phyloP scores from a whole-genome alignment of 2,113 vertebrate species.

The Dasyurus viverrinus region DNA sequence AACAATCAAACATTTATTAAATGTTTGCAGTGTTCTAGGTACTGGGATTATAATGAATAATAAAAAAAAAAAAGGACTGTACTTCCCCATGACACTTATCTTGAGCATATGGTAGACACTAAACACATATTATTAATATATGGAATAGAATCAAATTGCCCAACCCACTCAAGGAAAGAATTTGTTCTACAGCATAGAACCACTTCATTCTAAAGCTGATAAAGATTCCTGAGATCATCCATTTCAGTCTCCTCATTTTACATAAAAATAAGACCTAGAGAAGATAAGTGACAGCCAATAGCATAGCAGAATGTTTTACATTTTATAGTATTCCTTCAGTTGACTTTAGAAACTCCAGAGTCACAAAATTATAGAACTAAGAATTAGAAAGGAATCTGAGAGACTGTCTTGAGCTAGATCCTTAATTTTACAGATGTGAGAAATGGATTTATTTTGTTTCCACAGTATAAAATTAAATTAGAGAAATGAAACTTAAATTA shows the following conservation, averaged over 20 bases:
- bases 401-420: background rate
- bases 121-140: background rate
- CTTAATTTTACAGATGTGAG: background rate
- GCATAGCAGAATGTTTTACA: background rate
- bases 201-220: background rate
- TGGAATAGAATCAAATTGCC: background rate
- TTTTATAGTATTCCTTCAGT: background rate
- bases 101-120: background rate
- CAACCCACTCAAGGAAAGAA: background rate
- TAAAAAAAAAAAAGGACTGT: background rate
- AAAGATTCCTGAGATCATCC: background rate
- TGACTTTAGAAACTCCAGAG: background rate
- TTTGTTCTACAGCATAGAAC: background rate
- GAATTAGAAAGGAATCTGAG: background rate
- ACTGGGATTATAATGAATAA: background rate
- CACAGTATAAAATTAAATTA: too few relatives aligned
- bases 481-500: too few relatives aligned
- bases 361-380: background rate
- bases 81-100: background rate
- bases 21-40: background rate
- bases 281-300: background rate
- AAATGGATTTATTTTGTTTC: too few relatives aligned
- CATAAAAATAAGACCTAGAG: background rate
- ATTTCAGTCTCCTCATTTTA: background rate
- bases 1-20: background rate